Conservation (phyloP, 64 coral and sea anemone species). For the Montipora sp. region DNA sequence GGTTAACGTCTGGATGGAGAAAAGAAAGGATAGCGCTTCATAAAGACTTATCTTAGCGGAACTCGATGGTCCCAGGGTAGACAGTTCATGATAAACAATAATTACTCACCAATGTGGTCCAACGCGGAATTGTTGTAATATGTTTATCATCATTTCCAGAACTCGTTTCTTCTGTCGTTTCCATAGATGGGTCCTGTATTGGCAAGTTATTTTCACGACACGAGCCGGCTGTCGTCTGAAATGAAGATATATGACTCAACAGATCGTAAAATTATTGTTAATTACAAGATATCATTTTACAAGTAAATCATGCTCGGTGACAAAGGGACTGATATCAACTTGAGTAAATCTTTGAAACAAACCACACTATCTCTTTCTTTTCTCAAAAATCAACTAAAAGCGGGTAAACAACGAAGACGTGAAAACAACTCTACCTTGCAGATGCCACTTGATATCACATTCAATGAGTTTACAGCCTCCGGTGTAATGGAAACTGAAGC, state of each 20-base stretch:
- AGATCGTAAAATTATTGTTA: too few species aligned
- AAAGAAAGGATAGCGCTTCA: too few species aligned
- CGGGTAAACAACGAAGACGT: background rate
- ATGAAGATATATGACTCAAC: background rate
- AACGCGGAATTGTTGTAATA: background rate
- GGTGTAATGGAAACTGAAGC: background rate
- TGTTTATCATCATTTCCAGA: conserved; percentile 9
- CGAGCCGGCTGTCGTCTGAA: background rate
- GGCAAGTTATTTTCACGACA: background rate
- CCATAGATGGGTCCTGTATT: background rate
- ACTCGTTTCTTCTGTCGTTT: background rate
- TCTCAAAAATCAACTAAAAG: background rate
- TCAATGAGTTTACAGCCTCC: background rate
- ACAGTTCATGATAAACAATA: background rate
- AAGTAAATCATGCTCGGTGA: background rate
- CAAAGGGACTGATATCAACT: background rate
- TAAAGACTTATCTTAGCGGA: too few species aligned
- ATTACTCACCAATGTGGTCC: background rate
- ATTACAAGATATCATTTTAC: background rate
- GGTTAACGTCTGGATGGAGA: too few species aligned
- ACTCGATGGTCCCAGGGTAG: background rate
- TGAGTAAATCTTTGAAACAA: background rate
- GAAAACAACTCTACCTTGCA: background rate
- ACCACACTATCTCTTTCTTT: background rate
- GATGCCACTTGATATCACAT: background rate